Conservation (phyloP, 2,888 invertebrate genomes). For the Encarsia formosa region DNA sequence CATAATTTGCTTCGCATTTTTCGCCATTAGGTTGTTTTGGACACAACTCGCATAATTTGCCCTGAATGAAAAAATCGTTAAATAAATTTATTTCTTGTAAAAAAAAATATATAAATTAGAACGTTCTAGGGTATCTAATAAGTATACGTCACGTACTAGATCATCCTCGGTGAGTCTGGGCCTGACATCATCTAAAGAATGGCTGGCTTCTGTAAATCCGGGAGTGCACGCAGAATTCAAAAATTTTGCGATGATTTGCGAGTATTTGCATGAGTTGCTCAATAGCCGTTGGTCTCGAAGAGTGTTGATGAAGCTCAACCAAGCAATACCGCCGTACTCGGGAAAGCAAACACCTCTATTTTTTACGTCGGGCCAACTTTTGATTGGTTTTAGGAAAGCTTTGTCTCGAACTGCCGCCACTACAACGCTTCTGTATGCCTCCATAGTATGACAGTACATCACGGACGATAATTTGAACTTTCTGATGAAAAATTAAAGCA, state of each 20-base stretch:
- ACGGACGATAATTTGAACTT: conserved; percentile 57
- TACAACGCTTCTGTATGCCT: conserved; percentile 53
- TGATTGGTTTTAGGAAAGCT: conserved; percentile 38
- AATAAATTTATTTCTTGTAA: neutral
- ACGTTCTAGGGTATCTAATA: too few relatives aligned
- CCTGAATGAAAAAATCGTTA: neutral
- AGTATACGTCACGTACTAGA: neutral
- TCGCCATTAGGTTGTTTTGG: conserved; percentile 28
- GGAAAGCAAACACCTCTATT: conserved; percentile 63
- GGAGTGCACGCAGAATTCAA: conserved; percentile 61
- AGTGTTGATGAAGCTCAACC: conserved; percentile 60
- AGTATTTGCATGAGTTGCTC: conserved; percentile 58
- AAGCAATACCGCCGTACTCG: conserved; percentile 64
- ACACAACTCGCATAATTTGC: conserved; percentile 37
- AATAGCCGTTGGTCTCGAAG: conserved; percentile 55
- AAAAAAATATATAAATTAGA: neutral
- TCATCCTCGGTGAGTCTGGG: conserved; percentile 1
- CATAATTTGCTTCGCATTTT: conserved; percentile 55
- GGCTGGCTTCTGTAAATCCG: conserved; percentile 56
- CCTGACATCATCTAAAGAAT: conserved; percentile 32
- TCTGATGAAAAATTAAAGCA: conserved; percentile 44
- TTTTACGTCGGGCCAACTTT: conserved; percentile 56
- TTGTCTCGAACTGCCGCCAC: conserved; percentile 55
- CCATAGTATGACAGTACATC: conserved; percentile 59
- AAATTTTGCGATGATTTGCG: conserved; percentile 55